These are phyloP conservation scores for Pemphredon lugubris DNA, from an alignment of 2,888 invertebrate species.

Conservation along the genomic window DNA sequence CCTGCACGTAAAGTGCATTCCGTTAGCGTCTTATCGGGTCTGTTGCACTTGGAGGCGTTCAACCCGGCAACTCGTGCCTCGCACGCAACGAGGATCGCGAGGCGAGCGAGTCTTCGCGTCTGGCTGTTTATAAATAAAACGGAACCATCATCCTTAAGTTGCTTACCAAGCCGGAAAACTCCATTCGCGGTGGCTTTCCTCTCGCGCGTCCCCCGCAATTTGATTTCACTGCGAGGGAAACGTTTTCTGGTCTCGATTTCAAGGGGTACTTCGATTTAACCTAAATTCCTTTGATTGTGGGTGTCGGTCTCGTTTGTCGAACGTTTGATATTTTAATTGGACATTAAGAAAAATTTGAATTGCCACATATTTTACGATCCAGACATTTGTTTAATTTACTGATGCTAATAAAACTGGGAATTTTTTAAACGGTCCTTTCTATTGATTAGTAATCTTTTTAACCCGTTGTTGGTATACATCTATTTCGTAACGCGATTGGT, in stretches of 20 bases:
- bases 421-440: too few relatives aligned
- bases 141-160: conserved; percentile 60
- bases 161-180: conserved; percentile 67
- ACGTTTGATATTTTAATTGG: too few relatives aligned
- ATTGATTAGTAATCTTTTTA: too few relatives aligned
- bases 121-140: conserved; percentile 66
- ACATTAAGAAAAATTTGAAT: too few relatives aligned
- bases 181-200: conserved; percentile 11
- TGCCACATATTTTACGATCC: too few relatives aligned
- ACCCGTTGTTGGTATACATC: too few relatives aligned
- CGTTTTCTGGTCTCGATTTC: conserved; percentile 6
- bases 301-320: background rate
- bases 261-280: background rate
- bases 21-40: conserved; percentile 77
- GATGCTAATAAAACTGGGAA: too few relatives aligned
- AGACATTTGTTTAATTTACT: too few relatives aligned
- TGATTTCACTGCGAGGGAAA: conserved; percentile 7
- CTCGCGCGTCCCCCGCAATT: conserved; percentile 1
- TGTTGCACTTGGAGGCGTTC: conserved; percentile 77
- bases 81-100: conserved; percentile 52
- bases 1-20: conserved; percentile 62
- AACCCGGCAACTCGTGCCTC: conserved; percentile 72
- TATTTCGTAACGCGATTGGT: too few relatives aligned
- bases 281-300: too few relatives aligned
- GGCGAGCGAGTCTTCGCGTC: conserved; percentile 50